phyloP scores from a whole-genome alignment of 2,113 vertebrate species.

The Malurus alboscapulatus region DNA sequence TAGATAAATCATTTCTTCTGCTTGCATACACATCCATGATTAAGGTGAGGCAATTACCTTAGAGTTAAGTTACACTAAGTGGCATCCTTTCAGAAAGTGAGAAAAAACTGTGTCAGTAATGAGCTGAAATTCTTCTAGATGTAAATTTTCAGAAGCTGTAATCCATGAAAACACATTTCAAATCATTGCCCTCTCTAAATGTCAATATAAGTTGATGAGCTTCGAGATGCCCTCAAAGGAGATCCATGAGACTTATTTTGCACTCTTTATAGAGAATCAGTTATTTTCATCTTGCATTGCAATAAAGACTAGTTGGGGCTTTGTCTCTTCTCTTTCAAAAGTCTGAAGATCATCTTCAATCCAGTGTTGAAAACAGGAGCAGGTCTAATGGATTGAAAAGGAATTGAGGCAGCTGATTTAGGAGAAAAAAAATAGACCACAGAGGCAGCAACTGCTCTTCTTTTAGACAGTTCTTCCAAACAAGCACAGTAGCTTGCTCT shows the following conservation, averaged over 20 bases:
- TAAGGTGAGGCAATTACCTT: not conserved
- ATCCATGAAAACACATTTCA: not conserved
- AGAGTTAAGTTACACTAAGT: not conserved
- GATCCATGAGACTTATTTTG: not conserved
- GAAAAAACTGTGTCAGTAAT: not conserved
- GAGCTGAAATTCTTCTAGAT: not conserved
- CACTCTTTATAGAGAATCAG: not conserved
- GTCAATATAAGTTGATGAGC: not conserved
- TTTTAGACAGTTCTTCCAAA: not conserved
- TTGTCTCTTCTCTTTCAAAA: not conserved
- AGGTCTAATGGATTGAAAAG: not conserved
- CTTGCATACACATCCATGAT: not conserved
- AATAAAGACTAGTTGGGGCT: not conserved
- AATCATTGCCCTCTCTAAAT: not conserved
- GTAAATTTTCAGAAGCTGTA: not conserved
- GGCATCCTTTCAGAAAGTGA: not conserved
- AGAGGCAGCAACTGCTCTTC: not conserved
- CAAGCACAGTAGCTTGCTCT: not conserved
- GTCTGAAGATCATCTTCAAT: not conserved
- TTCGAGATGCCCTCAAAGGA: not conserved
- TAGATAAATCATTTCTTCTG: not conserved
- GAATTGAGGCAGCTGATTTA: not conserved
- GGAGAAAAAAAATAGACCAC: not conserved
- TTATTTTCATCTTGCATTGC: not conserved
- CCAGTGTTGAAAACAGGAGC: not conserved